phyloP scores from a whole-genome alignment of 2,113 vertebrate species.

The Puffinus mauretanicus region DNA sequence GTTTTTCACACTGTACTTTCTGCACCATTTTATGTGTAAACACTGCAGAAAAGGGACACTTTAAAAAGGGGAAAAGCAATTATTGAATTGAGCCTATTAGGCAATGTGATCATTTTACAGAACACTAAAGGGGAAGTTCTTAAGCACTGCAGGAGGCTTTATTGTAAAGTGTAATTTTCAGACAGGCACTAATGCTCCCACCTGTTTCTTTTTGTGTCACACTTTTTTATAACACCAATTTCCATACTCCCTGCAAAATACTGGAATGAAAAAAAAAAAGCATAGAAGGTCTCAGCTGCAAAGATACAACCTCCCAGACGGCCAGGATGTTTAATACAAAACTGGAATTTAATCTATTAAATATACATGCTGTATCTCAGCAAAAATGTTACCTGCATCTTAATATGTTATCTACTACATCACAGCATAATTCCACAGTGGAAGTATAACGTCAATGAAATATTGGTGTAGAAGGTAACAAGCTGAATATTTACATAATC shows the following conservation, averaged over 20 bases:
- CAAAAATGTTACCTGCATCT: not conserved
- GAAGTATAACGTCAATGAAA: conserved; percentile 9
- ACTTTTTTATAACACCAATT: conserved; percentile 24
- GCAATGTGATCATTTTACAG: conserved; percentile 18
- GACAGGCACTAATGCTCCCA: conserved; percentile 21
- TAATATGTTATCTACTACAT: not conserved
- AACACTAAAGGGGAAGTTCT: conserved; percentile 27
- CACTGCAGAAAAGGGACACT: not conserved
- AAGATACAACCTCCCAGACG: not conserved
- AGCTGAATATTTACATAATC: conserved; percentile 55
- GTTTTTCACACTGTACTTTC: conserved; percentile 27
- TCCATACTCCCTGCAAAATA: not conserved
- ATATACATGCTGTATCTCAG: not conserved
- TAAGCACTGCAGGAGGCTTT: conserved; percentile 26
- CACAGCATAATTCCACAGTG: not conserved
- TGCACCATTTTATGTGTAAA: conserved; percentile 28
- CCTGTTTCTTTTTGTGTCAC: conserved; percentile 39
- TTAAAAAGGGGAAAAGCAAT: conserved; percentile 27
- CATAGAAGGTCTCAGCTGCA: not conserved
- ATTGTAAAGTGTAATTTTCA: conserved; percentile 48
- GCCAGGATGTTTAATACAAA: not conserved
- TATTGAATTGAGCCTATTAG: conserved; percentile 39
- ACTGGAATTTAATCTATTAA: conserved; percentile 12
- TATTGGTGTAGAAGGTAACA: not conserved
- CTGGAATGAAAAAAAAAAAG: not conserved